Base-by-base conservation (phyloP, 2,797 vertebrate genomes). In the Platyrinchus mystaceus region DNA sequence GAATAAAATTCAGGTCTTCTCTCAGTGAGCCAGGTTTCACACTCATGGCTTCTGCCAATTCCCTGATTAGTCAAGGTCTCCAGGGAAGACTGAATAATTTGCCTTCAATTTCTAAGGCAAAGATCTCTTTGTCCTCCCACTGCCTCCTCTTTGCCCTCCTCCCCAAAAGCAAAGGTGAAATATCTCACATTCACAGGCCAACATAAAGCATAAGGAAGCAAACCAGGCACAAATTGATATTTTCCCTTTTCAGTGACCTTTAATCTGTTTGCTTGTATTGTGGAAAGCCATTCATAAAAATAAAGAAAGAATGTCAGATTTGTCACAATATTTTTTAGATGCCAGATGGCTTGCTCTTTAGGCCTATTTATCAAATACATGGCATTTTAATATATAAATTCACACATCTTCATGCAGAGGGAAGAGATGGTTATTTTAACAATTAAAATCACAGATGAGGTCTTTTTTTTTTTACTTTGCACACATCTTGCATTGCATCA, bases 401-500 rank as follows among this genome's bases (percentile, higher is more conserved):
- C 47, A 64, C 62, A 49, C 3, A 4, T 91, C 10, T 52, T 89
- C 28, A 36, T 60, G 24, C 71, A 79, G 84, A 89, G 36, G 70
- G 23, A 81, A 46, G 34, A 64, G 13, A 58, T n/a, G 8, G 9
- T 58, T 88, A 62, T 64, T 90, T 80, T 52, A 68, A 59, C 19
- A 75, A 78, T 73, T 87, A 77, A 89, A 86, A 73, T 63, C 44
- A 55, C 21, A 80, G 66, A 21, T 11, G 5, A 63, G 10, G 6
- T 49, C 26, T 69, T 28, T 30, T 52, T 28, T 27, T 81, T 88
- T 94, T 69, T 49, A 28, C 13, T 70, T 70, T 70, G 55, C 8
- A 28, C 6, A 4, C 1, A 2, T 58, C 37, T 79, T 73, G 7
- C 7, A 7, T 62, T 62, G 24, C 10, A 23, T 21, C 0, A 0